Percentiles rank a stretch among this genome's conserved stretches.
These are phyloP conservation scores for Trogon surrucura DNA, from an alignment of 2,113 vertebrate species.

Conservation along the genomic window DNA sequence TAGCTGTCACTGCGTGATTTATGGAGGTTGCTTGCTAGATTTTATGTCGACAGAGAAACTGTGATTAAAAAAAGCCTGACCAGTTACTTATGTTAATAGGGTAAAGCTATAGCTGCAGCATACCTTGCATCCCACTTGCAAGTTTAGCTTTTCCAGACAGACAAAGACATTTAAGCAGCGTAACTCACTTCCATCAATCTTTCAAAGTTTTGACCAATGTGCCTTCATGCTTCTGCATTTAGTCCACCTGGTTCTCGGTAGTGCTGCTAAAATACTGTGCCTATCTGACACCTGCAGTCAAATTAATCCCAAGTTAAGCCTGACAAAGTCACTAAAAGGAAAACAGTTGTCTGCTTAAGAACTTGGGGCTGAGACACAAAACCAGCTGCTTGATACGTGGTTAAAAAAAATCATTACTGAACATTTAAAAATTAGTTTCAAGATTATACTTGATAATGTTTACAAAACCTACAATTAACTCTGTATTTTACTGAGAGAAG, in stretches of 20 bases:
- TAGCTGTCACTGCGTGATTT: constrained; percentile 75
- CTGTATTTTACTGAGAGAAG: not conserved
- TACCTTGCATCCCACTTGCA: not conserved
- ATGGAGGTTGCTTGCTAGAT: constrained; percentile 72
- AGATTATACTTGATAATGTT: constrained; percentile 31
- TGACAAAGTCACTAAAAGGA: constrained; percentile 67
- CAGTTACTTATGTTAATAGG: not conserved
- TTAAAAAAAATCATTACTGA: constrained; percentile 44
- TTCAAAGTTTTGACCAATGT: constrained; percentile 49
- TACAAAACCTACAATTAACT: constrained; percentile 66
- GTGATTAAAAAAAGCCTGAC: constrained; percentile 44
- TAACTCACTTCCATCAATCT: constrained; percentile 67
- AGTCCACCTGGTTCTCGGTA: constrained; percentile 50
- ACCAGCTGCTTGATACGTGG: constrained; percentile 40
- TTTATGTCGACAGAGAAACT: constrained; percentile 69
- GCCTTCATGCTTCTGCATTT: constrained; percentile 56
- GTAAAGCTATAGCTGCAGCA: not conserved
- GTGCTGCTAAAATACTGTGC: constrained; percentile 41
- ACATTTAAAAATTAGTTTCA: constrained; percentile 60
- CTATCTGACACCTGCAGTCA: constrained; percentile 78
- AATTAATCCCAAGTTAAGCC: constrained; percentile 73
- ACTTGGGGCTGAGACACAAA: constrained; percentile 45
- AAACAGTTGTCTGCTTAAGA: constrained; percentile 63
- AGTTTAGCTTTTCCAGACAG: constrained; percentile 24
- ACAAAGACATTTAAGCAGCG: constrained; percentile 46